Conservation (phyloP, 2,797 vertebrate species). For the Anabas testudineus region DNA sequence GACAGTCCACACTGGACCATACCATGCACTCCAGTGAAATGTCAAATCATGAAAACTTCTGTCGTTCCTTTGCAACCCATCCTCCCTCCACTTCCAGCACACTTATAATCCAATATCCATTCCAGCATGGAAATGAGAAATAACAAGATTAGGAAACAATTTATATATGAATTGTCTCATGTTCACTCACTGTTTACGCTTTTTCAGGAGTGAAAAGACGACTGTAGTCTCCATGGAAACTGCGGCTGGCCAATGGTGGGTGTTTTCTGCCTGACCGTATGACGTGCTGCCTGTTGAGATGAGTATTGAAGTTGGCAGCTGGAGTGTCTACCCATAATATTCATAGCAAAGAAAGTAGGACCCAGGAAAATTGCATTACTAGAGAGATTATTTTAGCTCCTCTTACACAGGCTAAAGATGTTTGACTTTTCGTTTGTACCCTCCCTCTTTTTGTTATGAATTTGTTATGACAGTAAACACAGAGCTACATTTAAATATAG, state of each 20-base stretch:
- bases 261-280: slow-evolving; percentile 68
- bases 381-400: slow-evolving; percentile 44
- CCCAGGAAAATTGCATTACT: slow-evolving; percentile 59
- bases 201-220: slow-evolving; percentile 72
- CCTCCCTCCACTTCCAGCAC: slow-evolving; percentile 40
- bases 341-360: slow-evolving; percentile 68
- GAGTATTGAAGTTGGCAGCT: slow-evolving; percentile 79
- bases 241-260: slow-evolving; percentile 71
- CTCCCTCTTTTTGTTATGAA: slow-evolving; percentile 16
- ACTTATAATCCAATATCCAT: slow-evolving; percentile 79
- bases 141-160: slow-evolving; percentile 85
- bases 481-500: slow-evolving; percentile 31
- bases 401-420: slow-evolving; percentile 10
- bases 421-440: slow-evolving; percentile 28
- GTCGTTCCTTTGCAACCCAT: neutral
- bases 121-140: slow-evolving; percentile 81
- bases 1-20: slow-evolving; percentile 16
- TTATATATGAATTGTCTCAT: slow-evolving; percentile 81
- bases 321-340: slow-evolving; percentile 71
- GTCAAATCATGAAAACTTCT: slow-evolving; percentile 50
- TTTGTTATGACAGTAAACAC: slow-evolving; percentile 30
- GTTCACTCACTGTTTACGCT: slow-evolving; percentile 81
- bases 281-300: slow-evolving; percentile 76
- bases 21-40: slow-evolving; percentile 35
- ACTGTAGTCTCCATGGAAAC: slow-evolving; percentile 86